Percentiles rank a stretch among this genome's conserved stretches.
Evolutionary conservation across 2,113 vertebrate genomes (phyloP).

Genomic region (Rostratula benghalensis): DNA sequence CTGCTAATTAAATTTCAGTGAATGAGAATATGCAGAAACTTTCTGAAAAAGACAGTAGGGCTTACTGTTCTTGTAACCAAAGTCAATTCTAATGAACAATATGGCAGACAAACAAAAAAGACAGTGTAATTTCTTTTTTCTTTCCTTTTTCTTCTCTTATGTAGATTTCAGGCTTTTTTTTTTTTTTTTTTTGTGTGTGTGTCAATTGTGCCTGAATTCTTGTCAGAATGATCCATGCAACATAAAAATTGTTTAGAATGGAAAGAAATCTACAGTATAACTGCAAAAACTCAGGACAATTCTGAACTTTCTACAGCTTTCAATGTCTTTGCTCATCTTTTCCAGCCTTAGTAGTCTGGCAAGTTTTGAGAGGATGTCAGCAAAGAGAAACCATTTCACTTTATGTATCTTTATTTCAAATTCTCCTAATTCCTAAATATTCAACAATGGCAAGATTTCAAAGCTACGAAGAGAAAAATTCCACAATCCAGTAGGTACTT

Average conservation of each 20-base stretch:
- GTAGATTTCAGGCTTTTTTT: neutral
- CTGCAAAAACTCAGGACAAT: neutral
- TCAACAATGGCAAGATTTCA: neutral
- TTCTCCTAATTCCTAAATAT: neutral
- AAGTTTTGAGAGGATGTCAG: neutral
- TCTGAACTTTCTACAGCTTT: neutral
- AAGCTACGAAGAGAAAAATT: neutral
- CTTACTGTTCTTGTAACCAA: neutral
- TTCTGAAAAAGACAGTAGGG: neutral
- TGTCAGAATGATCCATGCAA: neutral
- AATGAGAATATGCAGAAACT: neutral
- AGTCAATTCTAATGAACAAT: neutral
- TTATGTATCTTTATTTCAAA: neutral
- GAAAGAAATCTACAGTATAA: neutral
- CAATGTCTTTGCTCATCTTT: neutral
- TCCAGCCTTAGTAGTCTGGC: neutral
- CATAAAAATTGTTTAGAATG: neutral
- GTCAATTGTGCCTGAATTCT: neutral
- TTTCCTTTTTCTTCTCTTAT: neutral
- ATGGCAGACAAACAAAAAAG: neutral
- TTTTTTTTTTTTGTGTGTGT: neutral
- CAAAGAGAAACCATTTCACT: neutral
- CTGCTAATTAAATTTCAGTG: neutral
- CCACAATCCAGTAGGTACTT: neutral
- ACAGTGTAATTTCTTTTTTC: neutral